Percentiles rank a stretch among this genome's conserved stretches.
These are phyloP conservation scores for Siderastrea radians DNA, from an alignment of 92 coral and sea anemone species.

Conservation along the genomic window DNA sequence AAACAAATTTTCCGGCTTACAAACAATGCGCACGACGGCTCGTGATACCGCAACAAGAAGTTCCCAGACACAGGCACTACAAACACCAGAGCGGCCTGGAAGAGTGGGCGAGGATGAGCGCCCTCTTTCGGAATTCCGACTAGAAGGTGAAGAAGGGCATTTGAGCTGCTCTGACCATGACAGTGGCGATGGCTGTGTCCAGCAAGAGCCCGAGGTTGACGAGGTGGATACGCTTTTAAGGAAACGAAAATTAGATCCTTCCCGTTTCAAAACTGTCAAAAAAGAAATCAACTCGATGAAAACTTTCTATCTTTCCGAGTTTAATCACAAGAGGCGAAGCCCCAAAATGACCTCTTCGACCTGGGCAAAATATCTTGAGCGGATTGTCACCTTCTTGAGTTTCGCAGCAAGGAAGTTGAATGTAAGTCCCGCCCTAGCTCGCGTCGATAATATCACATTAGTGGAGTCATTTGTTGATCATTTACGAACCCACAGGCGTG, in stretches of 20 bases:
- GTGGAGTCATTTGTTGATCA: not conserved
- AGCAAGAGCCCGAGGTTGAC: too few species aligned
- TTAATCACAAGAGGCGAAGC: conserved; percentile 1
- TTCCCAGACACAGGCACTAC: too few species aligned
- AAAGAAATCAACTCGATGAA: not conserved
- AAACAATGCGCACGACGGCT: too few species aligned
- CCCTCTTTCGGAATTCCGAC: too few species aligned
- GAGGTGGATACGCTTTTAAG: not conserved
- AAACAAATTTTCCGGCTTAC: too few species aligned
- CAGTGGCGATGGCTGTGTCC: too few species aligned
- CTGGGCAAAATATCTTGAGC: not conserved
- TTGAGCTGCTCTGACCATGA: too few species aligned
- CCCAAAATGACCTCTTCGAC: too few species aligned
- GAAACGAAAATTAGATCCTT: not conserved
- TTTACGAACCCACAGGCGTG: not conserved
- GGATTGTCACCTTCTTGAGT: not conserved
- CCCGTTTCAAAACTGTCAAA: not conserved
- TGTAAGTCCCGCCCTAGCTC: not conserved
- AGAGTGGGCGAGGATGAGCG: too few species aligned
- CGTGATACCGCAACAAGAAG: too few species aligned
- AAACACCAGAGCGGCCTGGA: too few species aligned
- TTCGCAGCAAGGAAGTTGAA: not conserved
- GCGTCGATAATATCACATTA: not conserved
- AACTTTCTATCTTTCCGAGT: not conserved
- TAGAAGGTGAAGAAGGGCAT: too few species aligned